These are phyloP conservation scores for Meloidogyne floridensis DNA, from an alignment of 1,140 invertebrate species.

Conservation along the genomic window DNA sequence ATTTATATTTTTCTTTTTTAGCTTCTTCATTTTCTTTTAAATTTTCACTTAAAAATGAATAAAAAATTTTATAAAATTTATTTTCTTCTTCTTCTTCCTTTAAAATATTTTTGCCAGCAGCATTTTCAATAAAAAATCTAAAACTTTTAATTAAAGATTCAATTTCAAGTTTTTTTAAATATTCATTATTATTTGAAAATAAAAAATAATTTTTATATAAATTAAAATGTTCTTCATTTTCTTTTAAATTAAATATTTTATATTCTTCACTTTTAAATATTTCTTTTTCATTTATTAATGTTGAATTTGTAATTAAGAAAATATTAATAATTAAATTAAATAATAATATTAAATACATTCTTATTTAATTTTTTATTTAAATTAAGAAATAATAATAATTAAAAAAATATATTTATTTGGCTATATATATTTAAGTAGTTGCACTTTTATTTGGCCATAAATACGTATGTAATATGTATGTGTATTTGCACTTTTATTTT, in stretches of 20 bases:
- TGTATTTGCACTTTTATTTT: no score
- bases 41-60: neutral
- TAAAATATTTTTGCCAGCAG: neutral
- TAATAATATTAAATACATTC: neutral
- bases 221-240: neutral
- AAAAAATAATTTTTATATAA: neutral
- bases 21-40: neutral
- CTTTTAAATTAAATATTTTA: neutral
- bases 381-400: no score
- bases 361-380: neutral
- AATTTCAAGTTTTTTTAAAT: neutral
- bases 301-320: neutral
- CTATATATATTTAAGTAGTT: no score
- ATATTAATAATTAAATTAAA: neutral
- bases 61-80: slow-evolving; percentile 7
- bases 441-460: no score
- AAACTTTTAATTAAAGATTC: neutral
- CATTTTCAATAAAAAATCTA: neutral
- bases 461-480: no score
- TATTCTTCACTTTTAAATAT: neutral
- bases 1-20: neutral
- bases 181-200: neutral
- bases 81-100: neutral
- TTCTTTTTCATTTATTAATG: neutral
- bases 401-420: no score